Evolutionary conservation across 2,888 invertebrate species (phyloP), one percentile per base, ranked within the genome.

Genomic region (Thymelicus lineola): DNA sequence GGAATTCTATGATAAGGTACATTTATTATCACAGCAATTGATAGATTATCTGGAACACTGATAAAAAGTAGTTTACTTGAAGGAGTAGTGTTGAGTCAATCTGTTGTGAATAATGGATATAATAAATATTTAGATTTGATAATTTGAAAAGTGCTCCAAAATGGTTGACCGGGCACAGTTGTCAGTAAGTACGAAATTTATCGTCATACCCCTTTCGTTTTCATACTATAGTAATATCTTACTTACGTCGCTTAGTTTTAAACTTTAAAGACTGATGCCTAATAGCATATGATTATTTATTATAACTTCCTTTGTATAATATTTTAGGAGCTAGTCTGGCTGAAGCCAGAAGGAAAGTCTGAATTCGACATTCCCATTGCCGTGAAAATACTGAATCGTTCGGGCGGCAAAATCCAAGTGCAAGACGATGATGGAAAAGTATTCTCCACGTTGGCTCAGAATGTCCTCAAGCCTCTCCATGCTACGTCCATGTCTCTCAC

Each of bases 321-420:
- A 28, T 86, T 86, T 36, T 75, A 93, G 93, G 98, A 98, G 87
- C 95, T 97, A 88, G 96, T 99, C 74, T 99, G 99, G 99, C 95
- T 98, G 66, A 97, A 97, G 83, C 97, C 97, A 65, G 93, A 94
- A 60, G 92, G 93, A 2, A 94, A 94, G 50, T 94, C 95, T 0
- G 97, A 97, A 86, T 98, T 98, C 83, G 96, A 97, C 74, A 96
- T 98, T 64, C 97, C 98, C 0, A 94, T 97, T 75, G 98, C 98
- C 15, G 98, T 97, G 15, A 96, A 96, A 81, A 96, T 99, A 20
- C 91, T 97, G 38, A 96, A 96, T 64, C 96, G 96, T 17, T 97
- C 97, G 74, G 96, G 96, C 53, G 96, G 96, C 58, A 95, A 96
- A 75, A 95, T 98, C 7, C 95, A 96, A 84, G 96, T 98, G 12